Base-by-base conservation (phyloP, 2,888 invertebrate species). In the Cantharis rufa region DNA sequence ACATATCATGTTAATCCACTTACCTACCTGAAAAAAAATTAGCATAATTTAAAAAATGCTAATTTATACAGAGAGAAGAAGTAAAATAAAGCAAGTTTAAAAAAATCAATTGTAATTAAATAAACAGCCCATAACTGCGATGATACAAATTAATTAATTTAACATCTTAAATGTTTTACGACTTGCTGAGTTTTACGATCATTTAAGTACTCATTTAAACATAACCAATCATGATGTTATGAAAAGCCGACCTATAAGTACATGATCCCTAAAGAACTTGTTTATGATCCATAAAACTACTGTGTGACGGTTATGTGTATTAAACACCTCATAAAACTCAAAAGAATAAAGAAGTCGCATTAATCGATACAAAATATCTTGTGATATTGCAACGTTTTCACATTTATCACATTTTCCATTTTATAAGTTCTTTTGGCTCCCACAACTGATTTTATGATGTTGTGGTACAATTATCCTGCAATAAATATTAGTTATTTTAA, bases 291-390 rank as follows among this genome's bases (percentile, higher is more conserved):
- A 86, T 87, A 87, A 87, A 87, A 86, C 85, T 85, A 82, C 84
- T 84, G 84, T 83, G 83, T 85, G 87, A 86, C 86, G 84, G 85
- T 86, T 86, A 87, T 87, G 86, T 82, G 86, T 86, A 86, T 86
- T 87, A 86, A 87, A 87, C 87, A 87, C 85, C 82, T 87, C 86
- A 86, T 86, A 84, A 85, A 86, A 84, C 83, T 84, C 84, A 82
- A 85, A 86, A 87, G 87, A 87, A 86, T 87, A 86, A 86, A 85
- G 84, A 83, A 83, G 64, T 66, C 24, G 24, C 24, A 66, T 66
- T 66, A 48, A 48, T 83, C 85, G 85, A 85, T 86, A 85, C 84
- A 85, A 85, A 86, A 48, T 48, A 48, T 48, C 48, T 48, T 48
- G 48, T 48, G 48, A 48, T 48, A 48, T 48, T 48, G 48, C 9